Conservation (phyloP, 2,797 vertebrate genomes). For the Crossoptilon crossoptilon region DNA sequence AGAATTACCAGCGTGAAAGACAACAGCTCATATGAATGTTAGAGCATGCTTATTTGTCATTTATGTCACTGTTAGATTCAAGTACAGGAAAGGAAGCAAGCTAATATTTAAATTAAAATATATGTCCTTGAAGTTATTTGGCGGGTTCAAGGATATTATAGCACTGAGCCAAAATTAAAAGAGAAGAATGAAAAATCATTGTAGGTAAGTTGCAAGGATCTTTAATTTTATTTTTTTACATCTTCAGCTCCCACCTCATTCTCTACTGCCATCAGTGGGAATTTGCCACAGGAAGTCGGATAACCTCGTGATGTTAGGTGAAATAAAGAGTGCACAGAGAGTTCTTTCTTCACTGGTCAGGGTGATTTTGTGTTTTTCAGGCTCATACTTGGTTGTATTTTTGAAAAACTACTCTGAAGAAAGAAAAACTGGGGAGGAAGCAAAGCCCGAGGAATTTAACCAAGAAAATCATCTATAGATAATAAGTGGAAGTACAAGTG, state of each 20-base stretch:
- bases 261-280: not conserved
- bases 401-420: conserved; percentile 26
- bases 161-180: conserved; percentile 38
- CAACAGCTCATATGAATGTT: conserved; percentile 44
- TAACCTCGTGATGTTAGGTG: not conserved
- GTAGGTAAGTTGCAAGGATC: not conserved
- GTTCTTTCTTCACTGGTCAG: not conserved
- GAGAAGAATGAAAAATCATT: not conserved
- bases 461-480: not conserved
- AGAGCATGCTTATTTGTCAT: not conserved
- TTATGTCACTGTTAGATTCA: not conserved
- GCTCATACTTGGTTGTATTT: conserved; percentile 40
- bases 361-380: conserved; percentile 10
- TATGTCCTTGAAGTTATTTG: conserved; percentile 5
- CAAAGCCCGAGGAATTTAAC: not conserved
- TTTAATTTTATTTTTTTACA: not conserved
- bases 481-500: not conserved
- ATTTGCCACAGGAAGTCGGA: not conserved
- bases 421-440: not conserved
- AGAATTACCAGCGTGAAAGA: not conserved
- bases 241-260: not conserved
- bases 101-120: not conserved
- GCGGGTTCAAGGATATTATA: conserved; percentile 7
- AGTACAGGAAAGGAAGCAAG: conserved; percentile 6
- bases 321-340: conserved; percentile 35